A percentile compares a stretch with the other conserved stretches of the same genome.
These are phyloP conservation scores for Gnathonemus echidnorhynchus DNA, from an alignment of 2,113 vertebrate species.

Conservation along the genomic window DNA sequence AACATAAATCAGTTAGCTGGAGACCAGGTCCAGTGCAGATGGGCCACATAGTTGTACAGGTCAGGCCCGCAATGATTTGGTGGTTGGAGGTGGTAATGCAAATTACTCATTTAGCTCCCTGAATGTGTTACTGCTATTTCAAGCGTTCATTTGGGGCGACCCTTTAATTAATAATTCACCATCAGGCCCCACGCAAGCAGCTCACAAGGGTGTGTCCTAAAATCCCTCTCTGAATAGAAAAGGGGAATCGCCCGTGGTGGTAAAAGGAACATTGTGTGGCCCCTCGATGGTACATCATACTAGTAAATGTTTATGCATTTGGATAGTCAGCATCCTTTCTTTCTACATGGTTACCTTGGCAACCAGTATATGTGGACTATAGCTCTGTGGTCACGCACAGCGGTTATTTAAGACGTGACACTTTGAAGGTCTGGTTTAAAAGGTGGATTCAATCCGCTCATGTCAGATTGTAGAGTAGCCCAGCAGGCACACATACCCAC, in stretches of 20 bases:
- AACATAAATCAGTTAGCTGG: background rate
- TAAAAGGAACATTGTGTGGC: background rate
- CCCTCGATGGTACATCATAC: background rate
- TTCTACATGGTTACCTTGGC: background rate
- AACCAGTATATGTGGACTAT: background rate
- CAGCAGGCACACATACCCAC: background rate
- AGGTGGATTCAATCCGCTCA: background rate
- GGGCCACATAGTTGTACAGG: background rate
- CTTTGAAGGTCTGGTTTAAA: constrained; percentile 13
- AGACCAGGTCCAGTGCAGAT: background rate
- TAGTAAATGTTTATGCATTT: background rate
- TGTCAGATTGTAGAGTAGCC: background rate
- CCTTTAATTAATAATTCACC: background rate
- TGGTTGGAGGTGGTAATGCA: background rate
- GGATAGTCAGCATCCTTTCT: background rate
- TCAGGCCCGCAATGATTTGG: background rate
- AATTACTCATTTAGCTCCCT: background rate
- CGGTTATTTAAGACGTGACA: background rate
- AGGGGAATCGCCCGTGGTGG: background rate
- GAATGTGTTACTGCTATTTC: background rate
- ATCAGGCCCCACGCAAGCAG: background rate
- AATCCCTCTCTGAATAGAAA: background rate
- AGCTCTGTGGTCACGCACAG: background rate
- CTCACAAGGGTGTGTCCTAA: background rate
- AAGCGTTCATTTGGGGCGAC: background rate